Conservation (phyloP, 2,888 invertebrate genomes). For the Cerastis leucographa region DNA sequence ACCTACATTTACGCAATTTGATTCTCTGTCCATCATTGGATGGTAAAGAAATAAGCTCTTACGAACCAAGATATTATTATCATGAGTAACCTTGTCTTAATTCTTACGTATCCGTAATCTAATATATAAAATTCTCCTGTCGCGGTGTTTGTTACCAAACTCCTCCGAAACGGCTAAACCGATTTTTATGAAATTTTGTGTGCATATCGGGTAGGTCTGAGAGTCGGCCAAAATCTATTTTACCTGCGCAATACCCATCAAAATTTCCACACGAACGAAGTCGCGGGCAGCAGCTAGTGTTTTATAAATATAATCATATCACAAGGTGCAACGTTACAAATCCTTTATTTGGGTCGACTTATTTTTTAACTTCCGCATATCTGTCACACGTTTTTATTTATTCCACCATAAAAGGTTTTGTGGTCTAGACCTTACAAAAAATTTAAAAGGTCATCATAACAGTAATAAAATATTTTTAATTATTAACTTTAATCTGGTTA, state of each 20-base stretch:
- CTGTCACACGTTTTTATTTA: constrained; percentile 46
- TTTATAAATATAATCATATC: constrained; percentile 6
- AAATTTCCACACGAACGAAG: too few relatives aligned
- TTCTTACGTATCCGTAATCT: constrained; percentile 31
- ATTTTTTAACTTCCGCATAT: constrained; percentile 45
- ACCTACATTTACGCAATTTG: constrained; percentile 60
- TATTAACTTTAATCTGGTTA: constrained; percentile 19
- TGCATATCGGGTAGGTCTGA: too few relatives aligned
- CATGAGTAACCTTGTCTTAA: constrained; percentile 38
- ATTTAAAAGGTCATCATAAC: constrained; percentile 32
- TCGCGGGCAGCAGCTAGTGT: too few relatives aligned
- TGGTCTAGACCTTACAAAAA: constrained; percentile 50
- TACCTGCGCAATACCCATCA: too few relatives aligned
- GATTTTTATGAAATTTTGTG: too few relatives aligned
- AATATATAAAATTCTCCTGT: too few relatives aligned
- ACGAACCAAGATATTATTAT: constrained; percentile 33
- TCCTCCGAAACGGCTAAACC: too few relatives aligned
- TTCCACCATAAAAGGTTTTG: constrained; percentile 45
- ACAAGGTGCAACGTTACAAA: constrained; percentile 19
- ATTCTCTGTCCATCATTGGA: constrained; percentile 34
- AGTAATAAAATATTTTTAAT: constrained; percentile 10
- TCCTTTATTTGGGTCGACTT: constrained; percentile 26
- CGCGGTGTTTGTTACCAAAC: too few relatives aligned
- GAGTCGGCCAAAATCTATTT: too few relatives aligned
- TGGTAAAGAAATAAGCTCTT: constrained; percentile 26